Evolutionary conservation across 2,888 invertebrate genomes (phyloP).

Genomic region (Calephelis perditalis): DNA sequence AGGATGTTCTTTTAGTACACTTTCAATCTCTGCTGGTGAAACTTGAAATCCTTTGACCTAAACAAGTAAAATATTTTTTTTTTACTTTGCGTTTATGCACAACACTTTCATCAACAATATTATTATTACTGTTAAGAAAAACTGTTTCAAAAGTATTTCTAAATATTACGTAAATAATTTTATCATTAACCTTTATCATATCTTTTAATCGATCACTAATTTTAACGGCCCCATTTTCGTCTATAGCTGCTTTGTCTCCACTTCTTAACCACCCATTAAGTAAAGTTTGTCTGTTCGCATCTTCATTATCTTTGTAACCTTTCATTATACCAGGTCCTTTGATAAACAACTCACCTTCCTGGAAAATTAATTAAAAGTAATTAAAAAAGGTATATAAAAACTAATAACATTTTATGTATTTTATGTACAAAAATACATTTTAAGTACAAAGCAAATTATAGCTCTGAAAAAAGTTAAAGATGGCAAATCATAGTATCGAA

Average conservation of each 20-base stretch:
- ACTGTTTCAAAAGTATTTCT: too few species aligned
- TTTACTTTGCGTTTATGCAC: too few species aligned
- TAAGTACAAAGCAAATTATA: too few species aligned
- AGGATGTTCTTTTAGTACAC: slow-evolving; percentile 83
- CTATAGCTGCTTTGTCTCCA: slow-evolving; percentile 83
- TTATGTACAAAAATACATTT: too few species aligned
- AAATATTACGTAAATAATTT: too few species aligned
- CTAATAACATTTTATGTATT: too few species aligned
- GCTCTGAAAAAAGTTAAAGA: too few species aligned
- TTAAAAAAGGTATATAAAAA: too few species aligned
- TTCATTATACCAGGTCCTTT: slow-evolving; percentile 89
- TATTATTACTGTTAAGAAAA: too few species aligned
- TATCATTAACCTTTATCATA: slow-evolving; percentile 82
- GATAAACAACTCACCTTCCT: slow-evolving; percentile 82
- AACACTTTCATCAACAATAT: too few species aligned
- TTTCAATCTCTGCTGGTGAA: slow-evolving; percentile 93
- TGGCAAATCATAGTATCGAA: too few species aligned
- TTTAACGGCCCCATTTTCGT: slow-evolving; percentile 80
- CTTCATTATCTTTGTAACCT: slow-evolving; percentile 85
- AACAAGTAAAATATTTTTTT: neutral
- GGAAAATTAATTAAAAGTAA: too few species aligned
- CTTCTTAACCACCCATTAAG: slow-evolving; percentile 85
- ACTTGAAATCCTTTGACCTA: slow-evolving; percentile 86
- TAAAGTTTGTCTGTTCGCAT: slow-evolving; percentile 84
- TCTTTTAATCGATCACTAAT: slow-evolving; percentile 88